These are phyloP conservation scores for Congeria kusceri DNA, from an alignment of 2,888 invertebrate species.

Conservation along the genomic window DNA sequence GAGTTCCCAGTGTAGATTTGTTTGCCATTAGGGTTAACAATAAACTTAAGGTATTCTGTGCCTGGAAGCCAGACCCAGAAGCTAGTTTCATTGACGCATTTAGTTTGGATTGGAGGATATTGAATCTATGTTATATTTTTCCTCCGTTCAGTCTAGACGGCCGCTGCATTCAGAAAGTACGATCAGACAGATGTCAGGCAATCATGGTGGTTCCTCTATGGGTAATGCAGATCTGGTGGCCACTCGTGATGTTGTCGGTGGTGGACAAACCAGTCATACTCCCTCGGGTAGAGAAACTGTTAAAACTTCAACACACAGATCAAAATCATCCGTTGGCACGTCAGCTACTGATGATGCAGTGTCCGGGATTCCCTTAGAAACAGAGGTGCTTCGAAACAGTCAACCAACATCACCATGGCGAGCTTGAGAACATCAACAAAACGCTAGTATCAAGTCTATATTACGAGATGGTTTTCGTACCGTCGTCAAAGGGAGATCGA, in stretches of 20 bases:
- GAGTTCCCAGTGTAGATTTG: constrained; percentile 14
- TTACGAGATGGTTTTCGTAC: constrained; percentile 58
- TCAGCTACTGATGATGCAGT: constrained; percentile 32
- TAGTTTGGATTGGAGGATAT: constrained; percentile 18
- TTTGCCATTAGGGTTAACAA: constrained; percentile 42
- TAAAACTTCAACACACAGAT: constrained; percentile 3
- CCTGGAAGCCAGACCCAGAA: constrained; percentile 43
- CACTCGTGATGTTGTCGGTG: no score
- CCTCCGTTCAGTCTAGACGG: constrained; percentile 41
- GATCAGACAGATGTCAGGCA: constrained; percentile 27
- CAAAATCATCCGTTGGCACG: constrained; percentile 21
- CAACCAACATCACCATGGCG: constrained; percentile 43
- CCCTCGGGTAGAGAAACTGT: background rate
- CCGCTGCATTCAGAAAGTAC: constrained; percentile 26
- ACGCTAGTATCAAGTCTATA: constrained; percentile 49
- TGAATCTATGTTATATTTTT: constrained; percentile 14
- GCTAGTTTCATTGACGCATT: constrained; percentile 29
- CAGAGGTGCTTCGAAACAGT: constrained; percentile 30
- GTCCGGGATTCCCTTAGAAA: constrained; percentile 35
- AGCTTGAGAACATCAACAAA: constrained; percentile 56
- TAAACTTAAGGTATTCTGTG: constrained; percentile 16
- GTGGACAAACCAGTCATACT: no score
- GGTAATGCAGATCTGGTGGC: background rate
- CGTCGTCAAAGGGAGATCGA: constrained; percentile 45
- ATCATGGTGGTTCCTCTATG: constrained; percentile 43